These are phyloP conservation scores for Butorides virescens DNA, from an alignment of 2,113 vertebrate species.

Conservation along the genomic window DNA sequence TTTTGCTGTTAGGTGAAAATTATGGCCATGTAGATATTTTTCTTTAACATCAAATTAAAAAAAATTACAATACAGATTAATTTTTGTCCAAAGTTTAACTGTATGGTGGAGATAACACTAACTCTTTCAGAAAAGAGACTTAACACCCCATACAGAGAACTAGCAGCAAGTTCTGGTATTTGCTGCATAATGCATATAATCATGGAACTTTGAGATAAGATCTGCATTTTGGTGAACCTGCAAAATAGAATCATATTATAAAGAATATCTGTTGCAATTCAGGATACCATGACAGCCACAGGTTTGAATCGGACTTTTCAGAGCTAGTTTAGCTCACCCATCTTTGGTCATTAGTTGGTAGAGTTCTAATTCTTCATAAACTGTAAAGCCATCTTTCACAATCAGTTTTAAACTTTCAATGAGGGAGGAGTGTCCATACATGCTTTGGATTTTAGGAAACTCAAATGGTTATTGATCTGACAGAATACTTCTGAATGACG, in stretches of 20 bases:
- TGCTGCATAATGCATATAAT: neutral
- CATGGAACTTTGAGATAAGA: neutral
- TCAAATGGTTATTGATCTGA: neutral
- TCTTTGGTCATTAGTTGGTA: neutral
- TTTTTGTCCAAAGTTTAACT: neutral
- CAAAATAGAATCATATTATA: neutral
- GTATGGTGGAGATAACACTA: neutral
- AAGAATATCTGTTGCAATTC: neutral
- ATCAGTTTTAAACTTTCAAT: neutral
- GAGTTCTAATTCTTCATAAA: neutral
- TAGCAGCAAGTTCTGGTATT: neutral
- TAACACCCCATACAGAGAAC: neutral
- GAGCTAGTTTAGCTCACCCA: neutral
- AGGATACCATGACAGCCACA: neutral
- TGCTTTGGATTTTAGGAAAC: neutral
- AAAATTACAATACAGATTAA: neutral
- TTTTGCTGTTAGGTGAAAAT: neutral
- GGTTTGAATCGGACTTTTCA: neutral
- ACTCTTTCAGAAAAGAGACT: neutral
- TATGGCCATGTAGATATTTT: neutral
- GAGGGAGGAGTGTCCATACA: neutral
- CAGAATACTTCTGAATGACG: too few relatives aligned
- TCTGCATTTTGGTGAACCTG: neutral
- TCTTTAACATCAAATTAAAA: neutral
- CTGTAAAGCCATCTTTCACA: neutral